These are phyloP conservation scores for Episyrphus balteatus DNA, from an alignment of 1,140 invertebrate genomes.

Conservation along the genomic window DNA sequence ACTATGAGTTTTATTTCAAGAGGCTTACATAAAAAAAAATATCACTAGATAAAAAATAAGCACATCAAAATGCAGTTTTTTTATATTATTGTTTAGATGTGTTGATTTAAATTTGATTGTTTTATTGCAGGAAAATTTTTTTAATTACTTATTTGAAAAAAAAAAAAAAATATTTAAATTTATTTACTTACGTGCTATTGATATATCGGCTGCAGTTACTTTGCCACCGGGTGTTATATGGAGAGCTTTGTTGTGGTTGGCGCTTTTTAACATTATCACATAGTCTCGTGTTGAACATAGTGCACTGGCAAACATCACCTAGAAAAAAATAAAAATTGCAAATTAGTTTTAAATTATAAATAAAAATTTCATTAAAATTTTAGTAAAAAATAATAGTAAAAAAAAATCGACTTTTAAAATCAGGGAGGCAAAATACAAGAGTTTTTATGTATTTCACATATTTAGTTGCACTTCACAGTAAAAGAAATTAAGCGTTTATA, in stretches of 20 bases:
- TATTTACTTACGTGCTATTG: constrained; percentile 31
- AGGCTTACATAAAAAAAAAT: no score
- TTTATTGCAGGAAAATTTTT: no score
- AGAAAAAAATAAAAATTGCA: constrained; percentile 1
- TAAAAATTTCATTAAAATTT: no score
- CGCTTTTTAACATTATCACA: constrained; percentile 23
- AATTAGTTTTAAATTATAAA: not conserved
- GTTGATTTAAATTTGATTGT: no score
- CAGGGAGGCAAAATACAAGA: no score
- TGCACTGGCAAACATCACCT: constrained; percentile 32
- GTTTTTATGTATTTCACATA: no score
- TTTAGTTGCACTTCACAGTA: no score
- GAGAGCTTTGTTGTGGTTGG: constrained; percentile 20
- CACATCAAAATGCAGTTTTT: no score
- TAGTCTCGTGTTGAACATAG: constrained; percentile 29
- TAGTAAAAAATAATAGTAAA: not conserved
- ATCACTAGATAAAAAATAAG: no score
- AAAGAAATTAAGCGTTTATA: no score
- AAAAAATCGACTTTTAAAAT: not conserved
- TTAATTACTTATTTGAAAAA: not conserved
- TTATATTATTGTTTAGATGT: no score
- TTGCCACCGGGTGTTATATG: constrained; percentile 29
- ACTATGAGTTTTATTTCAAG: no score
- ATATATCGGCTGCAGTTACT: constrained; percentile 27
- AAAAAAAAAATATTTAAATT: constrained; percentile 6